Evolutionary conservation across 2,888 invertebrate genomes (phyloP).

Genomic region (Drosophila austrosaltans): DNA sequence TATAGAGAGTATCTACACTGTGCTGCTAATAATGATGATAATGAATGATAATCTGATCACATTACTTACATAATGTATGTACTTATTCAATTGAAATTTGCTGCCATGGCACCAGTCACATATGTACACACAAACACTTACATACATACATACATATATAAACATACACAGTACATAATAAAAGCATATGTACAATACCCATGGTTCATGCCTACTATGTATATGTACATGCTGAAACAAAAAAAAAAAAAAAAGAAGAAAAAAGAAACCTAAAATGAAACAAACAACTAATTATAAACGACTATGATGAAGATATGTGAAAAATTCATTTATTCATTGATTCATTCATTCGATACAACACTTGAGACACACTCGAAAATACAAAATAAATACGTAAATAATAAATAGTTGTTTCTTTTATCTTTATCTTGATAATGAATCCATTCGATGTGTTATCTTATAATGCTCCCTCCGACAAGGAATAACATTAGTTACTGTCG

Average conservation of each 20-base stretch:
- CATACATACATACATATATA: neutral
- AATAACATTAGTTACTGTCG: neutral
- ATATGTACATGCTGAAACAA: neutral
- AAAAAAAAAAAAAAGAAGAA: too few species aligned
- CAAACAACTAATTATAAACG: constrained; percentile 15
- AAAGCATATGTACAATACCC: constrained; percentile 10
- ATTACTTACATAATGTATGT: constrained; percentile 13
- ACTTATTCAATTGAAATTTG: constrained; percentile 18
- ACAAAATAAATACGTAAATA: constrained; percentile 22
- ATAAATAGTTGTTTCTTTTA: constrained; percentile 3
- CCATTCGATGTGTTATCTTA: too few species aligned
- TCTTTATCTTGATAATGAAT: too few species aligned
- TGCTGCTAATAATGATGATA: neutral
- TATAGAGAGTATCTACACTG: constrained; percentile 1
- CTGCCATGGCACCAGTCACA: constrained; percentile 17
- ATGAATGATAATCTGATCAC: neutral
- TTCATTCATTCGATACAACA: constrained; percentile 49
- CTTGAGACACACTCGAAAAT: constrained; percentile 23
- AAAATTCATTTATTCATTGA: neutral
- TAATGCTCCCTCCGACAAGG: too few species aligned
- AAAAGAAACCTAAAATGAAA: neutral
- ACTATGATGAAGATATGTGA: constrained; percentile 14
- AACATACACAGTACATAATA: constrained; percentile 2
- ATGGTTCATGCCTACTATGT: neutral
- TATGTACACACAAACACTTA: neutral